These are phyloP conservation scores for Calephelis perditalis DNA, from an alignment of 2,888 invertebrate genomes.

Conservation along the genomic window DNA sequence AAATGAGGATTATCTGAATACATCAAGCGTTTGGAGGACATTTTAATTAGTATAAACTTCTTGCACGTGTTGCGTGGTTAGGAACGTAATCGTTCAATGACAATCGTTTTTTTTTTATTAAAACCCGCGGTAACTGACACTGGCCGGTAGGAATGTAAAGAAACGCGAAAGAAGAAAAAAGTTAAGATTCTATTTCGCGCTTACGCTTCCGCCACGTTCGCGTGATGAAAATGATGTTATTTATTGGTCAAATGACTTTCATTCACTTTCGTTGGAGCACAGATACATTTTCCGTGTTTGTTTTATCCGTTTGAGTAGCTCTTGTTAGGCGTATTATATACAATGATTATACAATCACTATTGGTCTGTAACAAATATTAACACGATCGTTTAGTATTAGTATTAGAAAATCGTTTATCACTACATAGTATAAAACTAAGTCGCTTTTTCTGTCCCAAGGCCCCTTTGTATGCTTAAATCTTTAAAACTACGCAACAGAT, in stretches of 20 bases:
- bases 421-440: no score
- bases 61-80: constrained; percentile 35
- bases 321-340: neutral
- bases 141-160: constrained; percentile 62
- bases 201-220: constrained; percentile 70
- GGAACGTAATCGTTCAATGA: constrained; percentile 33
- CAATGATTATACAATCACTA: no score
- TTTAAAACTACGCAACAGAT: no score
- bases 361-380: no score
- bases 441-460: no score
- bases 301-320: constrained; percentile 14
- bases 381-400: no score
- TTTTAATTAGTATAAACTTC: constrained; percentile 37
- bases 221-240: constrained; percentile 72
- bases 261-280: constrained; percentile 68
- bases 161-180: constrained; percentile 58
- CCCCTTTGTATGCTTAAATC: no score
- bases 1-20: neutral
- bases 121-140: constrained; percentile 53
- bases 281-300: constrained; percentile 46
- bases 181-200: constrained; percentile 70
- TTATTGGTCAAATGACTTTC: constrained; percentile 64
- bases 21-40: constrained; percentile 22
- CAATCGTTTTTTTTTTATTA: constrained; percentile 34
- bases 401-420: no score